Conservation (phyloP, 2,888 invertebrate genomes). For the Vesta saturnalis region DNA sequence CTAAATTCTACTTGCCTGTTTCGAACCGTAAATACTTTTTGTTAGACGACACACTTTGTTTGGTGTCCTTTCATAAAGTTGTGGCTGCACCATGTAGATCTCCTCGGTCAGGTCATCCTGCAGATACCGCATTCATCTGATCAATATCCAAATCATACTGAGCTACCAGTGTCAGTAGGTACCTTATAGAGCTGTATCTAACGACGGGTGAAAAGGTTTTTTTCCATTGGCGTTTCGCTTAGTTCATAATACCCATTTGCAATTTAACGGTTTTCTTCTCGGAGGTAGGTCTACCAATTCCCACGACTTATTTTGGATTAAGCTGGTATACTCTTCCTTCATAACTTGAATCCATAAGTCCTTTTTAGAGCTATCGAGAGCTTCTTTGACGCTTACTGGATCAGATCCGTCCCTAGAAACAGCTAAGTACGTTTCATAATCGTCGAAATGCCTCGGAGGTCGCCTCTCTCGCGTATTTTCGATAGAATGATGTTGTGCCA, state of each 20-base stretch:
- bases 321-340: conserved; percentile 46
- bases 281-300: conserved; percentile 43
- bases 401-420: background rate
- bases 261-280: conserved; percentile 42
- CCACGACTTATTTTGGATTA: conserved; percentile 49
- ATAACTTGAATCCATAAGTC: conserved; percentile 40
- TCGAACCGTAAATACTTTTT: too few species aligned
- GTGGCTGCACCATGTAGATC: too few species aligned
- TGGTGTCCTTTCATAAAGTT: too few species aligned
- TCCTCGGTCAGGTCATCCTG: too few species aligned
- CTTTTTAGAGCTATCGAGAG: conserved; percentile 14
- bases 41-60: too few species aligned
- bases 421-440: background rate
- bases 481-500: too few species aligned
- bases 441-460: background rate
- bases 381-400: background rate
- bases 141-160: too few species aligned
- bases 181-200: too few species aligned
- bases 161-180: too few species aligned
- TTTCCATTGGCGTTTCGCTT: conserved; percentile 43
- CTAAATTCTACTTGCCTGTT: too few species aligned
- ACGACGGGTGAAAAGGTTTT: conserved; percentile 13
- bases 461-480: background rate
- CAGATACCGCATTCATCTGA: too few species aligned
- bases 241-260: conserved; percentile 50